These are phyloP conservation scores for Poeciliopsis presidionis DNA, from an alignment of 2,797 vertebrate genomes.

Conservation along the genomic window DNA sequence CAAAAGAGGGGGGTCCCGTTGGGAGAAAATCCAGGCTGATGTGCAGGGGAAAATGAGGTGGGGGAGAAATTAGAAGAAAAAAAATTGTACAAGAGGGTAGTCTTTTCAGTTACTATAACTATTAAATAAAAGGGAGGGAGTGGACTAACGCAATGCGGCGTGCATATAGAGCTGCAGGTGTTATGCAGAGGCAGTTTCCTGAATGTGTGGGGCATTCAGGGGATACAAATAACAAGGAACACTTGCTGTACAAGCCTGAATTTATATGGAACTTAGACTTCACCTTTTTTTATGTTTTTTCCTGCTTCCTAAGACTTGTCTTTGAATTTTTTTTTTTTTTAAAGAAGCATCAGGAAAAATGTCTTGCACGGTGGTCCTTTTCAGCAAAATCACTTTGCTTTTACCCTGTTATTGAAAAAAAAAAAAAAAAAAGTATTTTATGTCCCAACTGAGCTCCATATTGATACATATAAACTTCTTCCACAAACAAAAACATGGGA, in stretches of 20 bases:
- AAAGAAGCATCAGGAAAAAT: background rate
- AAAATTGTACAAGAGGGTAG: conserved; percentile 41
- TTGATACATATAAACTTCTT: conserved; percentile 68
- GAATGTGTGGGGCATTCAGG: background rate
- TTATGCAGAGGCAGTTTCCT: conserved; percentile 28
- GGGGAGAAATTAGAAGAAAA: conserved; percentile 42
- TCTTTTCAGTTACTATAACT: conserved; percentile 53
- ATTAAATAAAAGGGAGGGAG: conserved; percentile 37
- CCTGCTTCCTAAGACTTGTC: background rate
- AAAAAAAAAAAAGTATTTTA: conserved; percentile 18
- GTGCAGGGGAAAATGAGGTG: conserved; percentile 67
- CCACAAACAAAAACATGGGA: conserved; percentile 76
- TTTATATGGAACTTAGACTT: background rate
- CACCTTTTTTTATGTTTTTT: background rate
- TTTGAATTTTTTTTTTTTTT: background rate
- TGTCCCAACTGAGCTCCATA: conserved; percentile 46
- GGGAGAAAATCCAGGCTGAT: conserved; percentile 67
- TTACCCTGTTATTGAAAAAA: conserved; percentile 61
- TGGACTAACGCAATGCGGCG: conserved; percentile 32
- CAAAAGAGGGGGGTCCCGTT: conserved; percentile 40
- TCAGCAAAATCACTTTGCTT: conserved; percentile 51
- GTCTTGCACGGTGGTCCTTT: conserved; percentile 50
- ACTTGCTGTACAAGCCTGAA: background rate
- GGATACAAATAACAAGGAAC: background rate
- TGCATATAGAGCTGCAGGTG: conserved; percentile 52